Conservation (phyloP, 1,140 invertebrate genomes). For the Atta colombica region DNA sequence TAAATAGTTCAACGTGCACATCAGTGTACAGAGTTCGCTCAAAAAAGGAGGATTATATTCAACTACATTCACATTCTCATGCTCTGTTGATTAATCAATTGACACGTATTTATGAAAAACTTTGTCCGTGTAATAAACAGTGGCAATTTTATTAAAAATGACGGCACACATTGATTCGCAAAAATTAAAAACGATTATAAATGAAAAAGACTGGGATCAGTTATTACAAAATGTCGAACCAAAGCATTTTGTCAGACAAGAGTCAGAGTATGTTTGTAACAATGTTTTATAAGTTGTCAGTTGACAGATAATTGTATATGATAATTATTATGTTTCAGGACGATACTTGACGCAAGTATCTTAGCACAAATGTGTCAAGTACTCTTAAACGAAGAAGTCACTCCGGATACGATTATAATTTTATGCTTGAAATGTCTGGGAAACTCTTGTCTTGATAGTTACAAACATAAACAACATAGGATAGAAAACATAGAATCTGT, state of each 20-base stretch:
- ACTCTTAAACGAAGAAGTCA: slow-evolving; percentile 63
- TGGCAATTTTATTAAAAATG: slow-evolving; percentile 15
- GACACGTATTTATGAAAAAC: not conserved
- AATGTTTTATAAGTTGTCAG: not conserved
- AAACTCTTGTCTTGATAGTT: slow-evolving; percentile 78
- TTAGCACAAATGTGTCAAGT: slow-evolving; percentile 78
- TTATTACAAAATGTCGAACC: slow-evolving; percentile 73
- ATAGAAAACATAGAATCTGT: slow-evolving; percentile 16
- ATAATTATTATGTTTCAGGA: slow-evolving; percentile 70
- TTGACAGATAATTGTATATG: slow-evolving; percentile 19
- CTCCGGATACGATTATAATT: slow-evolving; percentile 72
- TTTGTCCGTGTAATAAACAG: not conserved
- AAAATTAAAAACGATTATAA: slow-evolving; percentile 12
- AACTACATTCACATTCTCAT: not conserved
- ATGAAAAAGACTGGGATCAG: slow-evolving; percentile 71
- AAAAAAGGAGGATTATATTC: too few species aligned
- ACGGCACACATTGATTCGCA: not conserved
- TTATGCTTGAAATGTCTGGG: slow-evolving; percentile 79
- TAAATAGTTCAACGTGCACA: too few species aligned
- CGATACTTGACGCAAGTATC: slow-evolving; percentile 61
- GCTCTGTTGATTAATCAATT: not conserved
- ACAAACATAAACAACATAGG: slow-evolving; percentile 62
- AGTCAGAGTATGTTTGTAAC: slow-evolving; percentile 68
- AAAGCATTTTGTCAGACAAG: slow-evolving; percentile 71
- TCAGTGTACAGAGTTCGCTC: too few species aligned